phyloP scores from a whole-genome alignment of 2,888 invertebrate genomes.

The Bunonema sp. region DNA sequence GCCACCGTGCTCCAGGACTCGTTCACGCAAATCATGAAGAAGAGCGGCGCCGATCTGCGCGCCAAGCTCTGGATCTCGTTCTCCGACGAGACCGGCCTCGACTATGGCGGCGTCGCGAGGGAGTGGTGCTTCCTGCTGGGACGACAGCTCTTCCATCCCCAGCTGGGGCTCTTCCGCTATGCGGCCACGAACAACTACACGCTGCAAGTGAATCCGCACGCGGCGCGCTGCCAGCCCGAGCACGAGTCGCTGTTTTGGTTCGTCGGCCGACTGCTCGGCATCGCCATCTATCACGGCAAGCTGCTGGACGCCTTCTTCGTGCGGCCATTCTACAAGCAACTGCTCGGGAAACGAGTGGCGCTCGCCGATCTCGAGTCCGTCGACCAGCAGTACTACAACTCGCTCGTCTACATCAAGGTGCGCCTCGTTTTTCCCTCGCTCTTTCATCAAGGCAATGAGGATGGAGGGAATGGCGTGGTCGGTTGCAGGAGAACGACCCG shows the following conservation, averaged over 20 bases:
- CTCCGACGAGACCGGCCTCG: conserved; percentile 61
- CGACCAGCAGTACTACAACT: conserved; percentile 94
- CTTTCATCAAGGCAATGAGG: neutral
- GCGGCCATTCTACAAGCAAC: conserved; percentile 99
- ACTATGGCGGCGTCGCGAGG: conserved; percentile 51
- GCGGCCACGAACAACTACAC: conserved; percentile 99
- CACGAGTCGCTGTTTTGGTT: conserved; percentile 95
- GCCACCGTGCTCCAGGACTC: conserved; percentile 88
- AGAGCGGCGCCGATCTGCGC: conserved; percentile 63
- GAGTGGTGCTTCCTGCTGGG: conserved; percentile 98
- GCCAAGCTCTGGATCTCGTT: conserved; percentile 98
- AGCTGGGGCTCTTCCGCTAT: conserved; percentile 96
- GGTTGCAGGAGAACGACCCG: conserved; percentile 50
- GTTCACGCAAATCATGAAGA: conserved; percentile 78
- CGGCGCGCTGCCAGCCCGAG: conserved; percentile 90
- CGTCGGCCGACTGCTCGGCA: conserved; percentile 89
- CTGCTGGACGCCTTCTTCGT: conserved; percentile 94
- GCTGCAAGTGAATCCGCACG: conserved; percentile 91
- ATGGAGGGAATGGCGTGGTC: too few relatives aligned
- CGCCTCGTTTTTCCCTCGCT: conserved; percentile 61
- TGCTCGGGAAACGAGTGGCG: conserved; percentile 81
- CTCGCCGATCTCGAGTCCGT: conserved; percentile 96
- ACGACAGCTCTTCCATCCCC: conserved; percentile 99
- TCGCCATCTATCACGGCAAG: conserved; percentile 98
- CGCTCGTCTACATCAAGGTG: conserved; percentile 70